Percentiles rank a stretch among this genome's conserved stretches.
Evolutionary conservation across 2,888 invertebrate species (phyloP).

Genomic region (Morpho deidamia): DNA sequence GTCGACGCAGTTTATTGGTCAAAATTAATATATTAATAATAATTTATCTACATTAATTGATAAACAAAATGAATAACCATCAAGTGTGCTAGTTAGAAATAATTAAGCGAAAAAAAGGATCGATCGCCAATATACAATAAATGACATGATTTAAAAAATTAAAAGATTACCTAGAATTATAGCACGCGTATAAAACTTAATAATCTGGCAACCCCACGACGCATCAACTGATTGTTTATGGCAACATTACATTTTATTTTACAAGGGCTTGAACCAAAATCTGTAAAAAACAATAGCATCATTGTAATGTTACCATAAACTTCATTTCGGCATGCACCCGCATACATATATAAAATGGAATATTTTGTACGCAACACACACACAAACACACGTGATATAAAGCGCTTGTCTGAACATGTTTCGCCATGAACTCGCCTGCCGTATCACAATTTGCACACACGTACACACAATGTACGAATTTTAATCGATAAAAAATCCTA

Average conservation of each 20-base stretch:
- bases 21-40: conserved; percentile 69
- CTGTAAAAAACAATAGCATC: neutral
- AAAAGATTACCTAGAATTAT: conserved; percentile 10
- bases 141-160: conserved; percentile 21
- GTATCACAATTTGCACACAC: conserved; percentile 7
- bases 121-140: conserved; percentile 41
- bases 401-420: conserved; percentile 27
- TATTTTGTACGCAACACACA: conserved; percentile 43
- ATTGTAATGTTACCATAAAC: neutral
- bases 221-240: neutral
- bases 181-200: conserved; percentile 1
- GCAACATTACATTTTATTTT: neutral
- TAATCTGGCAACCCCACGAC: conserved; percentile 2
- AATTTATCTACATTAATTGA: conserved; percentile 66
- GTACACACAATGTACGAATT: neutral
- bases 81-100: conserved; percentile 48
- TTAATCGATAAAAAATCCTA: conserved; percentile 7
- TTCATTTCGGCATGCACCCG: conserved; percentile 7
- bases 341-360: conserved; percentile 42
- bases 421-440: conserved; percentile 11
- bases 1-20: conserved; percentile 74
- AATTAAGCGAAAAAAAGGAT: conserved; percentile 41
- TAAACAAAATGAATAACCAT: conserved; percentile 61
- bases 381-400: conserved; percentile 29
- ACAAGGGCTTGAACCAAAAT: too few species aligned